These are phyloP conservation scores for Scaptomyza parva DNA, from an alignment of 2,888 invertebrate genomes.

Conservation along the genomic window DNA sequence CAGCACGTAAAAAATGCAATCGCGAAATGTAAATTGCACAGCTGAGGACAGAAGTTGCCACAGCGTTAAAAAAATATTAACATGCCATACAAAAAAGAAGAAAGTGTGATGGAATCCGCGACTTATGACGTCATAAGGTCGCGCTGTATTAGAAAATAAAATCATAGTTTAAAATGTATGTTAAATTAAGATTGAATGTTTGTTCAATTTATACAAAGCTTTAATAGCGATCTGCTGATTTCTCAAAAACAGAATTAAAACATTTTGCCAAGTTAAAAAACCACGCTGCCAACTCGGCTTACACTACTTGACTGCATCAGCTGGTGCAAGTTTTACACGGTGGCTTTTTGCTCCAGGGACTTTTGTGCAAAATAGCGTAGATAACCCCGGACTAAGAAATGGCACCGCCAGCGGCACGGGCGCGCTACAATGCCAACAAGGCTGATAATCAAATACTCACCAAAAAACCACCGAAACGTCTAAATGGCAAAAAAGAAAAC, in stretches of 20 bases:
- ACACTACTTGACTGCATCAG: conserved; percentile 17
- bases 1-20: conserved; percentile 26
- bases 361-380: conserved; percentile 13
- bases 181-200: background rate
- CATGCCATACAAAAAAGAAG: background rate
- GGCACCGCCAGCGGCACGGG: conserved; percentile 84
- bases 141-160: background rate
- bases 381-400: conserved; percentile 52
- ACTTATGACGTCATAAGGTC: conserved; percentile 9
- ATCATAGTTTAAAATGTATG: background rate
- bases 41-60: conserved; percentile 40
- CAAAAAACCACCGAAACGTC: conserved; percentile 81
- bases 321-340: conserved; percentile 44
- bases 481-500: conserved; percentile 55
- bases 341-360: conserved; percentile 20
- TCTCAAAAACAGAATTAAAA: background rate
- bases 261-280: background rate
- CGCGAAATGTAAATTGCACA: conserved; percentile 32
- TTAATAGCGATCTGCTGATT: background rate
- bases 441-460: conserved; percentile 81
- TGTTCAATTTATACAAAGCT: background rate
- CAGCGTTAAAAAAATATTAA: background rate
- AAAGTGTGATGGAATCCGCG: background rate
- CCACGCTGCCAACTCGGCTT: conserved; percentile 46
- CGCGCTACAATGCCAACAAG: conserved; percentile 84